A percentile compares a stretch with the other conserved stretches of the same genome.
phyloP scores from a whole-genome alignment of 2,113 vertebrate genomes.

The Tonatia bakeri region DNA sequence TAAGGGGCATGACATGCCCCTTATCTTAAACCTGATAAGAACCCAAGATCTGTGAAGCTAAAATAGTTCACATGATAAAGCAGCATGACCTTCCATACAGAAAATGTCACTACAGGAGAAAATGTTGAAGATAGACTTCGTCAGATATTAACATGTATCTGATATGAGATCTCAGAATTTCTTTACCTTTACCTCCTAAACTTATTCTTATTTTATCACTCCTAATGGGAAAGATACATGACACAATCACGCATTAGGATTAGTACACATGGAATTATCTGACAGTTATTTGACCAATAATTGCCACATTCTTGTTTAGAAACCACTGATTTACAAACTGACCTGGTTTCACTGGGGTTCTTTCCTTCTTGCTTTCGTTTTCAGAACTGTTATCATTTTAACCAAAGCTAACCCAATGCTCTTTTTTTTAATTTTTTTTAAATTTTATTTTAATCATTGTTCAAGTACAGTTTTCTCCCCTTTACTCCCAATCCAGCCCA shows the following conservation, averaged over 20 bases:
- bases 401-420: constrained; percentile 58
- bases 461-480: no score
- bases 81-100: not conserved
- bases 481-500: no score
- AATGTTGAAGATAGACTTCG: not conserved
- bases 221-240: constrained; percentile 53
- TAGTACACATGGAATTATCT: constrained; percentile 74
- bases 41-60: constrained; percentile 4
- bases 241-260: constrained; percentile 50
- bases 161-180: constrained; percentile 9
- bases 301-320: constrained; percentile 77
- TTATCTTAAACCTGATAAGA: constrained; percentile 36
- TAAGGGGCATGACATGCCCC: not conserved
- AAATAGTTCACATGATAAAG: constrained; percentile 27
- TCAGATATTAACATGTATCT: constrained; percentile 45
- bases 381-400: constrained; percentile 72
- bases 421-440: no score
- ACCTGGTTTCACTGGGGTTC: constrained; percentile 51
- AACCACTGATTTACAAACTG: constrained; percentile 73
- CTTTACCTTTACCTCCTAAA: constrained; percentile 46
- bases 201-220: constrained; percentile 48
- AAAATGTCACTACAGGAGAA: constrained; percentile 26
- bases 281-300: constrained; percentile 79
- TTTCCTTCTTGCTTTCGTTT: constrained; percentile 60
- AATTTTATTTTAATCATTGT: no score